Evolutionary conservation across 2,888 invertebrate genomes (phyloP).

Genomic region (Lissocephala sabroskyi): DNA sequence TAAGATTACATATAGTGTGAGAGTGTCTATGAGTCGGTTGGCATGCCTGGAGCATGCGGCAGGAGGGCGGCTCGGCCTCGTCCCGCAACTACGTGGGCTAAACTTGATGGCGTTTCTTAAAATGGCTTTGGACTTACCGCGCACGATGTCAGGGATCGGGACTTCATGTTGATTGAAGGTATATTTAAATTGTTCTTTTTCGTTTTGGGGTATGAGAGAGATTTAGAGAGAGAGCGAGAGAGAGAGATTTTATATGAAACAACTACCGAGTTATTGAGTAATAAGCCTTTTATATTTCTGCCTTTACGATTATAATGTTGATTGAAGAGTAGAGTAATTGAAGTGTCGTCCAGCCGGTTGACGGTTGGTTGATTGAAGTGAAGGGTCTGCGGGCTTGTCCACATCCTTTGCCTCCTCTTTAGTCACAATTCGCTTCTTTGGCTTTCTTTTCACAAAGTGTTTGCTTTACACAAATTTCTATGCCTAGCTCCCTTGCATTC

Average conservation of each 20-base stretch:
- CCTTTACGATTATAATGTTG: slow-evolving; percentile 37
- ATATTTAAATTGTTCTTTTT: too few species aligned
- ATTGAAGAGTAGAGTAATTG: slow-evolving; percentile 34
- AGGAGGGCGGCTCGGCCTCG: too few species aligned
- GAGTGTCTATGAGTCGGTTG: too few species aligned
- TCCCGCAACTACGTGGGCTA: too few species aligned
- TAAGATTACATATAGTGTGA: too few species aligned
- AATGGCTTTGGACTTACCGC: too few species aligned
- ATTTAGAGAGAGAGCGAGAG: not conserved
- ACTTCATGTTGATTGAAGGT: slow-evolving; percentile 2
- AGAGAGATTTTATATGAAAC: not conserved
- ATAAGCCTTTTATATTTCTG: not conserved
- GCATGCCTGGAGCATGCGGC: too few species aligned
- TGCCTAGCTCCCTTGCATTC: slow-evolving; percentile 17
- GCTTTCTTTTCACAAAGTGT: slow-evolving; percentile 38
- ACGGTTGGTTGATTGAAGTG: slow-evolving; percentile 43
- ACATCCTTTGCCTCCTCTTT: slow-evolving; percentile 20
- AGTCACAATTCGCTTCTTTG: slow-evolving; percentile 43
- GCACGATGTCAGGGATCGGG: too few species aligned
- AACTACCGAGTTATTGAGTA: not conserved
- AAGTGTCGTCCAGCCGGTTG: not conserved
- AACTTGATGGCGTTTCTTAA: too few species aligned
- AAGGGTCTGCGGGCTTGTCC: not conserved
- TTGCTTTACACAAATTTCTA: slow-evolving; percentile 44
- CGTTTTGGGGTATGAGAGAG: too few species aligned